These are phyloP conservation scores for Drosophila ficusphila DNA, from an alignment of 1,140 invertebrate species.

Conservation along the genomic window DNA sequence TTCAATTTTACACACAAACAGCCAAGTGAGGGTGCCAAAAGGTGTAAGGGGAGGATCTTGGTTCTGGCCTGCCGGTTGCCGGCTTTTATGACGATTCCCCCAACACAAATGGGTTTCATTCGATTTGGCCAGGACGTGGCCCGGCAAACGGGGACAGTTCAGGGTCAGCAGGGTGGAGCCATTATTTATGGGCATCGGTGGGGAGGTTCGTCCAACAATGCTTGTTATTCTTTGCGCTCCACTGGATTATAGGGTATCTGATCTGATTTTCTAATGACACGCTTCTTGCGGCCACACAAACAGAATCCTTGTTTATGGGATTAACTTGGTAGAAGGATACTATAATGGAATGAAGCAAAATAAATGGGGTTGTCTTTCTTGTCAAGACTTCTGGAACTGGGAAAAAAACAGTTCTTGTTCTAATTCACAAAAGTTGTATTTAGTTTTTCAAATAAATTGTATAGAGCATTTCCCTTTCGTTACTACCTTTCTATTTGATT, in stretches of 20 bases:
- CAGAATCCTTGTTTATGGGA: background rate
- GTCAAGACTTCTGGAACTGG: no score
- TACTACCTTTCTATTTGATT: background rate
- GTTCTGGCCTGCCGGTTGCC: constrained; percentile 1
- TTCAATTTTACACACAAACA: constrained; percentile 62
- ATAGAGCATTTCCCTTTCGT: background rate
- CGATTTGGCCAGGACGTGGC: constrained; percentile 21
- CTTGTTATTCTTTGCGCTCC: background rate
- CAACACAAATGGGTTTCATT: constrained; percentile 22
- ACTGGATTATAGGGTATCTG: background rate
- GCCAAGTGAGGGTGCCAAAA: constrained; percentile 1
- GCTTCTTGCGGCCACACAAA: background rate
- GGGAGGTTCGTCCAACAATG: constrained; percentile 17
- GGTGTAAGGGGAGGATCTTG: constrained; percentile 4
- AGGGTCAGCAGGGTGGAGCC: background rate
- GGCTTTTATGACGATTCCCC: constrained; percentile 29
- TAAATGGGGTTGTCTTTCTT: no score
- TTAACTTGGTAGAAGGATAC: background rate
- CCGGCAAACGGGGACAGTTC: background rate
- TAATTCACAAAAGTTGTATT: no score
- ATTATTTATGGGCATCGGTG: constrained; percentile 16
- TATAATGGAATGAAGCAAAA: no score
- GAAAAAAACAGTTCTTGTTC: no score
- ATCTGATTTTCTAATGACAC: background rate
- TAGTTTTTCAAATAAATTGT: background rate